These are phyloP conservation scores for Albula goreensis DNA, from an alignment of 2,113 vertebrate species.

Conservation along the genomic window DNA sequence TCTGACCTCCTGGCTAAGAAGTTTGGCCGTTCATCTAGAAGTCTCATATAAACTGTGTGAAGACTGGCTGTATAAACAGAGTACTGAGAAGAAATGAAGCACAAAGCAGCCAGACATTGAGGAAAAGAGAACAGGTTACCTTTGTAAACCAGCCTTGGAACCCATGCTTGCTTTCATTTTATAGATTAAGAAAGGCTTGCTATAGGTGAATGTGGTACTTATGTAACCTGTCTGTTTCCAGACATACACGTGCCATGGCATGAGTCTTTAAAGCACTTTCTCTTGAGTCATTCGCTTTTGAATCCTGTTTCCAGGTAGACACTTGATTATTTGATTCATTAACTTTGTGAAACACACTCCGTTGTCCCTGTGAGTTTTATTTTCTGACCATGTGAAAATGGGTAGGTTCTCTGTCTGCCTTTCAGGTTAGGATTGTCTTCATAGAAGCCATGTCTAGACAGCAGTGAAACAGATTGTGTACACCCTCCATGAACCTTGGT, in stretches of 20 bases:
- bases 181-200: conserved; percentile 47
- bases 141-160: conserved; percentile 49
- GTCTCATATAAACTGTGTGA: conserved; percentile 35
- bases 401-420: background rate
- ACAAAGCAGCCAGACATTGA: background rate
- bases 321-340: background rate
- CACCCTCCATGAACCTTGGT: background rate
- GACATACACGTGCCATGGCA: conserved; percentile 43
- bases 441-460: background rate
- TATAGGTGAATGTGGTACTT: conserved; percentile 58
- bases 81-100: background rate
- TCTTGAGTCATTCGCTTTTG: conserved; percentile 7
- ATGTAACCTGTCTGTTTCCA: conserved; percentile 54
- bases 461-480: background rate
- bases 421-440: background rate
- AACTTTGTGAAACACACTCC: background rate
- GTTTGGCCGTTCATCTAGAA: conserved; percentile 47
- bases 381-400: background rate
- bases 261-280: background rate
- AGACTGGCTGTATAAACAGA: conserved; percentile 47
- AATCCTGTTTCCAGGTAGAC: background rate
- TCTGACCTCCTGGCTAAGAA: conserved; percentile 40
- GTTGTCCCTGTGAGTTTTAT: background rate
- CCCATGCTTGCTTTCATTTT: background rate
- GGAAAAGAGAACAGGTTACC: conserved; percentile 20